Conservation (phyloP, 2,797 vertebrate species). For the Sebastes glaucus region DNA sequence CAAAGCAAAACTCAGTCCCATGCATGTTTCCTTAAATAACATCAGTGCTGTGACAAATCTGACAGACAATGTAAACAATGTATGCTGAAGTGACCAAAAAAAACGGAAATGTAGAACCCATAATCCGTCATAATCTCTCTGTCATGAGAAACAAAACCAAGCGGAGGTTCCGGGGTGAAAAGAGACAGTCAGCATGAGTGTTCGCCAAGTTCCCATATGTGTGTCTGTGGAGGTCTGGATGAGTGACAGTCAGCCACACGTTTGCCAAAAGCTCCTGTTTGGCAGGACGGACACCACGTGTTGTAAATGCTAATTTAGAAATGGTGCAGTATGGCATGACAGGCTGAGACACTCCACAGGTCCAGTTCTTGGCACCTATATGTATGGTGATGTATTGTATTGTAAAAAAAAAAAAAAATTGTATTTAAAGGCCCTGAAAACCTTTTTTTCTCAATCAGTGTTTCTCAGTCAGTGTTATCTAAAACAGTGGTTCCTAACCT, state of each 20-base stretch:
- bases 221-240: slow-evolving; percentile 46
- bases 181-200: slow-evolving; percentile 9
- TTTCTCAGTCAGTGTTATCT: neutral
- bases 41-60: slow-evolving; percentile 33
- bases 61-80: slow-evolving; percentile 39
- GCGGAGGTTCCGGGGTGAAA: slow-evolving; percentile 11
- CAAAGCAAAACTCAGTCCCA: slow-evolving; percentile 52
- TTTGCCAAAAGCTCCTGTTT: slow-evolving; percentile 19
- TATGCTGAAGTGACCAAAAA: slow-evolving; percentile 13
- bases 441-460: too few relatives aligned
- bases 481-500: rapidly evolving
- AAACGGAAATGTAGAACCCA: slow-evolving; percentile 19
- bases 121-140: slow-evolving; percentile 20
- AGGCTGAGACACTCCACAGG: neutral
- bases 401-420: neutral
- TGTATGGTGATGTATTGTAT: neutral
- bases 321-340: neutral
- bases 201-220: slow-evolving; percentile 36
- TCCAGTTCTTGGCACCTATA: neutral
- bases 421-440: neutral
- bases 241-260: slow-evolving; percentile 25
- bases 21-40: slow-evolving; percentile 43
- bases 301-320: slow-evolving; percentile 24
- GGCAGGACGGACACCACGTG: slow-evolving; percentile 5
- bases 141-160: slow-evolving; percentile 20